Percentiles rank a stretch among this genome's conserved stretches.
These are phyloP conservation scores for Podotricha telesiphe DNA, from an alignment of 2,888 invertebrate species.

Conservation along the genomic window DNA sequence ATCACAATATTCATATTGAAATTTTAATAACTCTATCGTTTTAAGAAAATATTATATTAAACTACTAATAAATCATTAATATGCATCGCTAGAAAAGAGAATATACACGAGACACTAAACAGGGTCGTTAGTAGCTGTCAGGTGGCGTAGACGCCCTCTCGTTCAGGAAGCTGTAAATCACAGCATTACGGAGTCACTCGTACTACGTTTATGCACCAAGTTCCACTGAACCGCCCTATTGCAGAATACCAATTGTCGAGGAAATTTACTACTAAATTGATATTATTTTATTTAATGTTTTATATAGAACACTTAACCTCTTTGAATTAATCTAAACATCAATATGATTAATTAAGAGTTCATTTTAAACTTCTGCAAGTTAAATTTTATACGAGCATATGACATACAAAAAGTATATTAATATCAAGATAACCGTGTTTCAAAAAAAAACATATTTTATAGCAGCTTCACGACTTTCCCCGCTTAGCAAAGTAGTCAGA, in stretches of 20 bases:
- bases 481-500: too few relatives aligned
- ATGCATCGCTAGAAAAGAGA: background rate
- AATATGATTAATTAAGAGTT: too few relatives aligned
- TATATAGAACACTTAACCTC: too few relatives aligned
- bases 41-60: background rate
- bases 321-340: too few relatives aligned
- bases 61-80: slow-evolving; percentile 4
- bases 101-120: slow-evolving; percentile 36
- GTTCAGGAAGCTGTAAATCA: slow-evolving; percentile 79
- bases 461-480: too few relatives aligned
- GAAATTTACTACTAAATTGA: slow-evolving; percentile 4
- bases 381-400: too few relatives aligned
- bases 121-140: slow-evolving; percentile 54
- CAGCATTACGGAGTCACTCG: slow-evolving; percentile 57
- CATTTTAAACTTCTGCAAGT: too few relatives aligned
- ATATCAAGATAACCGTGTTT: too few relatives aligned
- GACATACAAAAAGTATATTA: too few relatives aligned
- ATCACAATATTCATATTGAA: background rate
- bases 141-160: slow-evolving; percentile 60
- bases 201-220: slow-evolving; percentile 56
- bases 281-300: background rate
- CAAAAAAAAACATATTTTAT: too few relatives aligned
- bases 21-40: background rate
- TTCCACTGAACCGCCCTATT: slow-evolving; percentile 49
- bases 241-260: slow-evolving; percentile 6